Base-by-base conservation (phyloP, 30 jellyfish, hydroid and myxozoan genomes). In the Chironex yamaguchii region DNA sequence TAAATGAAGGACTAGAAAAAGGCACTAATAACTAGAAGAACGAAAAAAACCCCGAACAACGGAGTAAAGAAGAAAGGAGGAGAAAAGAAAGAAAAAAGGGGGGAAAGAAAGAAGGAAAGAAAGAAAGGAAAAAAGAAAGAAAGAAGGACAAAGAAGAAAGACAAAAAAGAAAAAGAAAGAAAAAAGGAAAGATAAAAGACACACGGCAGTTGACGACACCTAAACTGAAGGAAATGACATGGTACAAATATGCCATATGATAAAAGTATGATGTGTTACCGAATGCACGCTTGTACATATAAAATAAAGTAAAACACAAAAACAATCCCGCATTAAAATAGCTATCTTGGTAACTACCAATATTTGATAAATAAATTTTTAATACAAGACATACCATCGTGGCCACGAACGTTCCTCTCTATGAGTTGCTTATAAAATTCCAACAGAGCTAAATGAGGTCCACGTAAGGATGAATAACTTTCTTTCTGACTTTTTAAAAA, bases 371-470 rank as follows among this genome's bases (percentile, higher is more conserved):
- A n/a, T n/a, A n/a, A n/a, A n/a, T n/a, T n/a, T n/a, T n/a, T n/a
- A n/a, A n/a, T n/a, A n/a, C n/a, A n/a, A n/a, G n/a, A n/a, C n/a
- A n/a, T n/a, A n/a, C n/a, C n/a, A n/a, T n/a, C n/a, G n/a, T n/a
- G n/a, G n/a, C n/a, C n/a, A n/a, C n/a, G n/a, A n/a, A n/a, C 28
- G 48, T 69, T 31, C 24, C 53, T 35, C 22, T 0, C 33, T 1
- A 29, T 11, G 66, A 78, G 52, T 52, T 87, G 48, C 65, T 71
- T 91, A n/a, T 27, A 63, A 1, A 91, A 67, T 65, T 91, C 98
- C 67, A 91, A 49, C 27, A 75, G 78, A 9, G 96, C 98, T 24
- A 91, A 81, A 31, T 64, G 52, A 14, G 98, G 96, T 58, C 96
- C 98, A 11, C 98, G 79, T 3, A 27, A 14, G 33, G 29, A 22